These are phyloP conservation scores for Megaustenia siamemsis DNA, from an alignment of 2,888 invertebrate genomes.

Conservation along the genomic window DNA sequence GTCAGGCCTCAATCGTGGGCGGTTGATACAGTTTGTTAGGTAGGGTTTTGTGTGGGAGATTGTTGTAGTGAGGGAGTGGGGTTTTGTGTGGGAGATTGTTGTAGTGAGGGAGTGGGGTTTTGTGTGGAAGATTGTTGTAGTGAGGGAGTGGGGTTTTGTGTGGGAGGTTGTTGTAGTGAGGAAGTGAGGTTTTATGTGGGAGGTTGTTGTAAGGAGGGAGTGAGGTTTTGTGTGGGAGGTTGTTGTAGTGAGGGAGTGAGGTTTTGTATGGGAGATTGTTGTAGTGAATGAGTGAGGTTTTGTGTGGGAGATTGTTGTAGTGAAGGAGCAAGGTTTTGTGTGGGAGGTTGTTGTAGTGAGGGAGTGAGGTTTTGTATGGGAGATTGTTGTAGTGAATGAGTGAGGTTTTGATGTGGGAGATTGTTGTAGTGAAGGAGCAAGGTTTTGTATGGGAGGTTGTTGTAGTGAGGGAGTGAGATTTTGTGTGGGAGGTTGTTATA, in stretches of 20 bases:
- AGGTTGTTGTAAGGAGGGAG: not conserved
- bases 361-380: not conserved
- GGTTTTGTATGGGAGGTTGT: not conserved
- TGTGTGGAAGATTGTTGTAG: too few species aligned
- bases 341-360: too few species aligned
- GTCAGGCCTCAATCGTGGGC: constrained; percentile 1
- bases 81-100: too few species aligned
- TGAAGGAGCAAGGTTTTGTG: too few species aligned
- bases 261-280: too few species aligned
- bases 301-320: not conserved
- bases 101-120: too few species aligned
- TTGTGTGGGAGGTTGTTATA: too few species aligned
- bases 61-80: not conserved
- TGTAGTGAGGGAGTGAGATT: too few species aligned
- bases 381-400: too few species aligned
- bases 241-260: too few species aligned
- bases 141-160: not conserved
- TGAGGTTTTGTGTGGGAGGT: not conserved
- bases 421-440: not conserved
- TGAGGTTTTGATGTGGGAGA: too few species aligned
- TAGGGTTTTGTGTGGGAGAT: not conserved
- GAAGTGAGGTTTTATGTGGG: too few species aligned
- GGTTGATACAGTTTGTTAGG: constrained; percentile 49
- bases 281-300: not conserved
- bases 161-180: not conserved